phyloP scores from a whole-genome alignment of 2,797 vertebrate species.

The Scolopax bukidnonensis region DNA sequence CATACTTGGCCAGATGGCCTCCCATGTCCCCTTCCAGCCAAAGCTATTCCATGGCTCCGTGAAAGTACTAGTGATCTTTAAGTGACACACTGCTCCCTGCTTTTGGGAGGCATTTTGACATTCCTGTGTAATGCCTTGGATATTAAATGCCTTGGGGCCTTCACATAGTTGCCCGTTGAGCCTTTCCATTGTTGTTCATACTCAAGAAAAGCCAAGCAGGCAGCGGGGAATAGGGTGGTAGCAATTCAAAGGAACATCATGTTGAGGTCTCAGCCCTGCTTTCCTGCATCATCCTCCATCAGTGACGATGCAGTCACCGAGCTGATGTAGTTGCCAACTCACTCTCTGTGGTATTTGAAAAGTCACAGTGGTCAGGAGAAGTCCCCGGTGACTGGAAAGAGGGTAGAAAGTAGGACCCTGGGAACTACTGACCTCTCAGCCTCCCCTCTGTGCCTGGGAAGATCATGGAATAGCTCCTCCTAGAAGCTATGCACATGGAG shows the following conservation, averaged over 20 bases:
- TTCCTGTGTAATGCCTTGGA: background rate
- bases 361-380: background rate
- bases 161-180: accelerated
- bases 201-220: background rate
- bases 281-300: background rate
- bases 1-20: background rate
- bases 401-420: background rate
- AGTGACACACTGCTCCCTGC: background rate
- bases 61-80: background rate
- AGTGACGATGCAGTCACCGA: background rate
- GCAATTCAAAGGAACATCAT: background rate
- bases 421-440: background rate
- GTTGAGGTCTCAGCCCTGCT: background rate
- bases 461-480: background rate
- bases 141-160: background rate
- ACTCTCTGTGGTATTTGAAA: background rate
- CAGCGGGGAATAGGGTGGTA: accelerated
- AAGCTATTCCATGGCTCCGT: background rate
- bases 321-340: background rate
- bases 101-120: accelerated
- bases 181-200: accelerated
- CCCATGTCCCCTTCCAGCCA: background rate
- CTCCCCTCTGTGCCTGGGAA: background rate
- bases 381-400: background rate
- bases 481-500: background rate